A percentile compares a stretch with the other conserved stretches of the same genome.
These are phyloP conservation scores for Sturnira hondurensis DNA, from an alignment of 2,113 vertebrate genomes.

Conservation along the genomic window DNA sequence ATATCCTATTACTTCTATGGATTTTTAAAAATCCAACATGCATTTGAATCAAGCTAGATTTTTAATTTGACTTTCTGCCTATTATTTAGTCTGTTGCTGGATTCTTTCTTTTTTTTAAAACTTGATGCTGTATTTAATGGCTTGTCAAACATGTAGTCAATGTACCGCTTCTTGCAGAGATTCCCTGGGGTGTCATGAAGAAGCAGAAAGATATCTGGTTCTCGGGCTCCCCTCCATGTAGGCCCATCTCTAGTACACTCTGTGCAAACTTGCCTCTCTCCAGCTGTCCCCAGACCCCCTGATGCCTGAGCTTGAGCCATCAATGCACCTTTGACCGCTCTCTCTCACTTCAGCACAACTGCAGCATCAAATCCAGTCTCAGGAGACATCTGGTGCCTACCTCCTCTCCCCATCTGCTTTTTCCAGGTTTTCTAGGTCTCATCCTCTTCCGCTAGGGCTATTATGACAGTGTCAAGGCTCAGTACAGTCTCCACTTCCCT, in stretches of 20 bases:
- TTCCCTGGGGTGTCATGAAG: background rate
- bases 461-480: background rate
- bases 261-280: background rate
- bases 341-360: no score
- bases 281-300: background rate
- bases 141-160: background rate
- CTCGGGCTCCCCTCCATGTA: background rate
- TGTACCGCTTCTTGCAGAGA: background rate
- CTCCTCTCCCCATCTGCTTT: background rate
- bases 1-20: slow-evolving; percentile 2
- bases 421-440: accelerated
- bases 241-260: background rate
- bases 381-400: background rate
- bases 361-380: background rate
- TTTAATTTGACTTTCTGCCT: slow-evolving; percentile 25
- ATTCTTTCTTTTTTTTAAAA: slow-evolving; percentile 11
- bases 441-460: background rate
- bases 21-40: slow-evolving; percentile 2
- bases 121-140: background rate
- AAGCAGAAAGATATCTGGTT: background rate
- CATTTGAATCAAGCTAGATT: slow-evolving; percentile 26
- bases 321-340: background rate
- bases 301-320: accelerated
- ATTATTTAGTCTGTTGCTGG: background rate
- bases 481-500: background rate